phyloP scores from a whole-genome alignment of 2,113 vertebrate genomes.

The Embiotoca jacksoni region DNA sequence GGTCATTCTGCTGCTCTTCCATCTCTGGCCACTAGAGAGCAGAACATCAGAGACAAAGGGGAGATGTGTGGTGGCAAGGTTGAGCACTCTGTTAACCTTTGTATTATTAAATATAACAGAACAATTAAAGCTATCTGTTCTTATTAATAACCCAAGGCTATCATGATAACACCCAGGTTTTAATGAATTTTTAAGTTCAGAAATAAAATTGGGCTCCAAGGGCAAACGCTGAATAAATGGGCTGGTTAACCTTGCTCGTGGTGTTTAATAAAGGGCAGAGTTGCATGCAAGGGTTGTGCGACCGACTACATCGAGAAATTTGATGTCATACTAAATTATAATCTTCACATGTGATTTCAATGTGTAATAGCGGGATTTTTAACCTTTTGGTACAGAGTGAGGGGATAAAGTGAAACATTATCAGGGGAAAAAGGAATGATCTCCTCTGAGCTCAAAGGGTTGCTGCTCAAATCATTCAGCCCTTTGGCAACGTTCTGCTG shows the following conservation, averaged over 20 bases:
- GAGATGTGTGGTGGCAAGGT: conserved; percentile 48
- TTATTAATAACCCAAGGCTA: conserved; percentile 56
- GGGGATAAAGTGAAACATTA: conserved; percentile 35
- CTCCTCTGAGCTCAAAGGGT: conserved; percentile 38
- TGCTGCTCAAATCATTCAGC: conserved; percentile 43
- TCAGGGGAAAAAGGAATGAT: conserved; percentile 25
- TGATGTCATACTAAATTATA: conserved; percentile 17
- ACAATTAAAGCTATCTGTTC: conserved; percentile 50
- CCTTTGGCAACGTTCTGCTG: conserved; percentile 43
- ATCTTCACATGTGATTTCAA: conserved; percentile 11
- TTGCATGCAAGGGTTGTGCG: not conserved
- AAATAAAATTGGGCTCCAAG: conserved; percentile 41
- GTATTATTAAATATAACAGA: conserved; percentile 59
- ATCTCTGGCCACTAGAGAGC: conserved; percentile 70
- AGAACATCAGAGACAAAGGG: conserved; percentile 20
- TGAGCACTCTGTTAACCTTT: conserved; percentile 66
- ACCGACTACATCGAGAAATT: conserved; percentile 38
- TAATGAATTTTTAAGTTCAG: conserved; percentile 55
- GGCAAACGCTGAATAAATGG: conserved; percentile 44
- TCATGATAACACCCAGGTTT: conserved; percentile 30
- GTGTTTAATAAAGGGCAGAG: conserved; percentile 51
- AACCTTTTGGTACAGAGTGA: conserved; percentile 23
- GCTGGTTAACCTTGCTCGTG: conserved; percentile 49
- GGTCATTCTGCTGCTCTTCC: conserved; percentile 9
- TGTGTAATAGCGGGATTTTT: conserved; percentile 15